Base-by-base conservation (phyloP, 2,888 invertebrate genomes). In the Sinodicranocentrus sp. region DNA sequence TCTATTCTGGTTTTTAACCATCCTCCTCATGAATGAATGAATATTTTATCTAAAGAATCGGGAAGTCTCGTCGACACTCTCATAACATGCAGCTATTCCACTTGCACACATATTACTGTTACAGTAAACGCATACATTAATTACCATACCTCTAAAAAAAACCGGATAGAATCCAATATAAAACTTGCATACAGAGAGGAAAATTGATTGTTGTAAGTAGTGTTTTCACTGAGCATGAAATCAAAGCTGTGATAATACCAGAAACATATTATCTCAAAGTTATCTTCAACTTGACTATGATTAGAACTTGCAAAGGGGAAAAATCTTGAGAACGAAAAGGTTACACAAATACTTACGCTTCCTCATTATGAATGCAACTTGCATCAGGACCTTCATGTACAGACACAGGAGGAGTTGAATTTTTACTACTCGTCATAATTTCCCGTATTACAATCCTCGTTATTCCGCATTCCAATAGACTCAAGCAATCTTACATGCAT, bases 111-210 rank as follows among this genome's bases (percentile, higher is more conserved):
- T 54, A 3, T 25, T 26, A 71, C 2, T 6, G 21, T 28, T 19
- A 21, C 39, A 19, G 33, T 5, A n/a, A n/a, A 17, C 54, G n/a
- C 26, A 44, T 15, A 73, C 61, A 44, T 61, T 73, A 73, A 73
- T 73, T 73, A 61, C 73, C 59, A 59, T 73, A 43, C 43, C 73
- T 43, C n/a, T n/a, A n/a, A n/a, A n/a, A 57, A 73, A 73, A 73
- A 73, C 73, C 73, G 73, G 73, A 73, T 61, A 61, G 73, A 25
- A n/a, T n/a, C n/a, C n/a, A n/a, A n/a, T n/a, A n/a, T n/a, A n/a
- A n/a, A n/a, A n/a, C n/a, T n/a, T n/a, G n/a, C n/a, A n/a, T n/a
- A n/a, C 5, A 57, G 71, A 28, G 57, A 72, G 21, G 43, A 39
- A 57, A 57, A 72, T 72, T 59, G 68, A 52, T 70, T 70, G 48